Evolutionary conservation across 2,888 invertebrate species (phyloP), one percentile per base, ranked within the genome.

Genomic region (Oscheius myriophilus): DNA sequence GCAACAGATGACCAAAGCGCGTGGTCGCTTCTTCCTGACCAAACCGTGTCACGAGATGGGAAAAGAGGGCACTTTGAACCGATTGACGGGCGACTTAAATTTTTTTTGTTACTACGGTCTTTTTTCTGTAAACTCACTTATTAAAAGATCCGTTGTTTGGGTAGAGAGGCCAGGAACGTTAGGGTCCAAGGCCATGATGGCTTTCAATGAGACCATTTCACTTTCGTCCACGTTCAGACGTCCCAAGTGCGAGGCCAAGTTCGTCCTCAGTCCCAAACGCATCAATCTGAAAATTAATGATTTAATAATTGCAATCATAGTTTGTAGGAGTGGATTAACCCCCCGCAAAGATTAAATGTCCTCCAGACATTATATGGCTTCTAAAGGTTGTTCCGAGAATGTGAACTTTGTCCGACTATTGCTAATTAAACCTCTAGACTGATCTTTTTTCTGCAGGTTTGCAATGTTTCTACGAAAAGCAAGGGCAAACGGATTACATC

Each of bases 141-240:
- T 45, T 39, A 69, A 43, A 0, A 75, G 52, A 12, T 67, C 63
- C 1, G 59, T 43, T 3, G 77, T 71, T 4, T 46, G 26, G 9
- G 46, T 14, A 0, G 78, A 72, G 26, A 84, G 68, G 41, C 76
- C 78, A 43, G 63, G 58, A 14, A 79, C 77, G 59, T 82, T 79
- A 7, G 82, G 81, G 64, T 85, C 85, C n/a, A 85, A 71, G 1
- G 82, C 80, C 68, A 84, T 76, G 53, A 85, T 83, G 3, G 85
- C 85, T 67, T 85, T 85, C 66, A 85, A 55, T 3, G 79, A 79
- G 18, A 82, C 81, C 68, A 78, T 77, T 65, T 85, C 85, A 1
- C 72, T 75, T 25, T 81, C 75, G 21, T 77, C 76, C 11, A 83
- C 70, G 16, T 69, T 66, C 12, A 84, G 55, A n/a, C 75, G 63